phyloP scores from a whole-genome alignment of 1,140 invertebrate species.

The Bombus turneri region DNA sequence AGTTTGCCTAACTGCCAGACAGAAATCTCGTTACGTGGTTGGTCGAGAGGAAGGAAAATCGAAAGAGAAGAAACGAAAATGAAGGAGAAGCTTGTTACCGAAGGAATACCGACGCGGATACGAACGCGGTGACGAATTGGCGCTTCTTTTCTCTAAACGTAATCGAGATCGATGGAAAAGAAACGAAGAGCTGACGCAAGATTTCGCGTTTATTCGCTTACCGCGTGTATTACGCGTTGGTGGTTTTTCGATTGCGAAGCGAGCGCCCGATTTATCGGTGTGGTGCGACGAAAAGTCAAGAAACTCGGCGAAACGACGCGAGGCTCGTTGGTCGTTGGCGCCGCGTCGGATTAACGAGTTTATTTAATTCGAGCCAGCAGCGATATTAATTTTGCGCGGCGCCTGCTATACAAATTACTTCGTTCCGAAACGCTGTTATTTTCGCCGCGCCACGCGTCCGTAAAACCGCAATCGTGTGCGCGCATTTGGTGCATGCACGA shows the following conservation, averaged over 20 bases:
- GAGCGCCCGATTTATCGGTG: not conserved
- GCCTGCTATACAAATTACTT: constrained; percentile 48
- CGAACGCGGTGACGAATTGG: too few species aligned
- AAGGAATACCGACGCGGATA: not conserved
- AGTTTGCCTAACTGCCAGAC: not conserved
- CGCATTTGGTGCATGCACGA: not conserved
- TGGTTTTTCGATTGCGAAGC: not conserved
- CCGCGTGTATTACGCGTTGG: too few species aligned
- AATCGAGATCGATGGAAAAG: not conserved
- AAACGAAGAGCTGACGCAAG: too few species aligned
- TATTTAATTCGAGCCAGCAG: constrained; percentile 27
- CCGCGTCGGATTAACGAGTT: constrained; percentile 42
- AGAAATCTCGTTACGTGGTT: not conserved
- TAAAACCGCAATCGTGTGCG: not conserved
- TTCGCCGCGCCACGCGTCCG: not conserved
- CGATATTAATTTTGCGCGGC: constrained; percentile 56
- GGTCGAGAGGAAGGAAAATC: too few species aligned
- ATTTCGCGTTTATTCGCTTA: too few species aligned
- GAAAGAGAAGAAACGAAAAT: not conserved
- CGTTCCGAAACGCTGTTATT: not conserved
- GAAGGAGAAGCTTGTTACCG: not conserved
- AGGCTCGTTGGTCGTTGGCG: constrained; percentile 23
- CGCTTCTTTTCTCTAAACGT: too few species aligned
- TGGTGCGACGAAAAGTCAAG: not conserved
- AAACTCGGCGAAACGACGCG: constrained; percentile 3